These are phyloP conservation scores for Acleris laterana DNA, from an alignment of 2,888 invertebrate genomes.

Conservation along the genomic window DNA sequence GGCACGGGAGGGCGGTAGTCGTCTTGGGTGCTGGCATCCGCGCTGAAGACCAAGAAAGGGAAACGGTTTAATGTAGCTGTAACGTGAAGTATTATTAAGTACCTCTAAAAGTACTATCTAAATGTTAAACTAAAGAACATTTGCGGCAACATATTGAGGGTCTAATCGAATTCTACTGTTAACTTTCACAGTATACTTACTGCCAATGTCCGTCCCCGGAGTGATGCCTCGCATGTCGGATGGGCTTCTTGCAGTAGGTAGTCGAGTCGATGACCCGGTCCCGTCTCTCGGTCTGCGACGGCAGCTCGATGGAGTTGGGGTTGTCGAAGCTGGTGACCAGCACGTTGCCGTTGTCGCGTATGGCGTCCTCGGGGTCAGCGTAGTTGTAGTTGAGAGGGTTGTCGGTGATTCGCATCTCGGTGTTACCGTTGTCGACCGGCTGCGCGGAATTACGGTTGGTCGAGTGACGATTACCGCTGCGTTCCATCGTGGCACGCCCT, in stretches of 20 bases:
- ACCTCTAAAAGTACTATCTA: background rate
- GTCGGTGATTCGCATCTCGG: constrained; percentile 90
- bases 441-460: constrained; percentile 70
- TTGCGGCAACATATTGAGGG: constrained; percentile 19
- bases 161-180: constrained; percentile 12
- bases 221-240: constrained; percentile 64
- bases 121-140: constrained; percentile 13
- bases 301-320: constrained; percentile 88
- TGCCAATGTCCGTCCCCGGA: constrained; percentile 79
- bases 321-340: constrained; percentile 90
- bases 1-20: constrained; percentile 95
- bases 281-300: constrained; percentile 76
- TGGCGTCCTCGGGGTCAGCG: constrained; percentile 87
- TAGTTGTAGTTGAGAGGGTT: constrained; percentile 91
- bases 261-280: constrained; percentile 85
- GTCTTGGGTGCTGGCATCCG: constrained; percentile 68
- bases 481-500: constrained; percentile 86
- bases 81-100: background rate
- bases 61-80: constrained; percentile 53
- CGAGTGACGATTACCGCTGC: constrained; percentile 78
- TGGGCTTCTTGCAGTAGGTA: constrained; percentile 88
- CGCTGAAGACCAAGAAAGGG: constrained; percentile 68
- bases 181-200: constrained; percentile 63
- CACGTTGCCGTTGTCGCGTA: constrained; percentile 76
- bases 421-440: constrained; percentile 61